phyloP scores from a whole-genome alignment of 30 jellyfish, hydroid and myxozoan species.

The Turritopsis dohrnii region DNA sequence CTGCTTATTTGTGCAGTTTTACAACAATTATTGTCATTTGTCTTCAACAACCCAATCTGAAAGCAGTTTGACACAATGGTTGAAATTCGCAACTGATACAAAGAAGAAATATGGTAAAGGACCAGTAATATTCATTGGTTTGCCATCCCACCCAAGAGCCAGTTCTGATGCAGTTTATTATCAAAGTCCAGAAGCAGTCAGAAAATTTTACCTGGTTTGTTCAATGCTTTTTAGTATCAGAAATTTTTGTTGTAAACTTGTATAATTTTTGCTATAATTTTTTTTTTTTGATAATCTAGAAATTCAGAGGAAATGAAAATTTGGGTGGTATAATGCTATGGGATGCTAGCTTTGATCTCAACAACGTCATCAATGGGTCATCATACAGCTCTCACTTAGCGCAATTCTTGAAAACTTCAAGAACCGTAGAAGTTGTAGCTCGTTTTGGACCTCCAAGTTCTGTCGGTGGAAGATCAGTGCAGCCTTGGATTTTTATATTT shows the following conservation, averaged over 20 bases:
- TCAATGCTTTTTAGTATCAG: not conserved
- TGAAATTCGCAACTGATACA: conserved; percentile 16
- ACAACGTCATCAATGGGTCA: conserved; percentile 34
- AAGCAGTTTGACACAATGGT: conserved; percentile 15
- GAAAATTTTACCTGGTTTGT: conserved; percentile 7
- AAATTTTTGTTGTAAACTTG: not conserved
- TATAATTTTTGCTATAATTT: not conserved
- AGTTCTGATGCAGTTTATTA: not conserved
- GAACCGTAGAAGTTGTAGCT: not conserved
- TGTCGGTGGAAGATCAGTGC: not conserved
- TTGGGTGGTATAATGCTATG: conserved; percentile 54
- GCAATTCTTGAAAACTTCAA: not conserved
- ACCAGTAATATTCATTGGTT: conserved; percentile 38
- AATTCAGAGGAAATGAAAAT: not conserved
- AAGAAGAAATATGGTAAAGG: conserved; percentile 30
- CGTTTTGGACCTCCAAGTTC: not conserved
- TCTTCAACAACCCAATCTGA: not conserved
- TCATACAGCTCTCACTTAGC: conserved; percentile 11
- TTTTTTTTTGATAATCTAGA: not conserved
- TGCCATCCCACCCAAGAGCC: conserved; percentile 38
- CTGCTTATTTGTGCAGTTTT: conserved; percentile 40
- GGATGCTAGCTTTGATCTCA: conserved; percentile 50
- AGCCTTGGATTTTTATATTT: not conserved
- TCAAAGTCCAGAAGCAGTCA: conserved; percentile 19
- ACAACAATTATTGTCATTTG: conserved; percentile 35